Conservation (phyloP, 2,888 invertebrate species). For the Coelogynopora nodosa region DNA sequence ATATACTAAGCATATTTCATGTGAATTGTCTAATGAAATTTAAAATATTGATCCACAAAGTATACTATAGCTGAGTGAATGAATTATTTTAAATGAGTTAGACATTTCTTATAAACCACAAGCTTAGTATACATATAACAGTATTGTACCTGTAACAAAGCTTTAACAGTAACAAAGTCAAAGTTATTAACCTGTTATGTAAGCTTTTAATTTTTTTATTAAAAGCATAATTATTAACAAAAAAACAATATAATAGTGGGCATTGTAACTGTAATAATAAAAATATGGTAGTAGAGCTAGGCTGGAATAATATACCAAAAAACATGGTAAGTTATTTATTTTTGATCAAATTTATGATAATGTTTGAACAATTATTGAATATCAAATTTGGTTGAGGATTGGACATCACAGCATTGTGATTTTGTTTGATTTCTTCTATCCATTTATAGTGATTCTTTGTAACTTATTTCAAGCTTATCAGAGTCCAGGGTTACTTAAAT, state of each 20-base stretch:
- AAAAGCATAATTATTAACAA: slow-evolving; percentile 27
- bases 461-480: neutral
- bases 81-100: neutral
- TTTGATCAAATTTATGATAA: slow-evolving; percentile 25
- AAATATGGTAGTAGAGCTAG: slow-evolving; percentile 18
- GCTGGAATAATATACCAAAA: slow-evolving; percentile 18
- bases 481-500: neutral
- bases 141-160: slow-evolving; percentile 22
- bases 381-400: slow-evolving; percentile 20
- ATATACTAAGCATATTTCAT: neutral
- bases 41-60: slow-evolving; percentile 20
- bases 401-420: slow-evolving; percentile 10
- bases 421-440: slow-evolving; percentile 25
- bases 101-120: slow-evolving; percentile 4
- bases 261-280: slow-evolving; percentile 28
- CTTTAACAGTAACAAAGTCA: too few species aligned
- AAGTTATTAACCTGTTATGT: too few species aligned
- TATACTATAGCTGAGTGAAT: neutral
- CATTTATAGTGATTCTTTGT: neutral
- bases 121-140: slow-evolving; percentile 25
- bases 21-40: slow-evolving; percentile 31
- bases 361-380: slow-evolving; percentile 25
- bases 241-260: slow-evolving; percentile 18
- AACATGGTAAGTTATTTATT: slow-evolving; percentile 20
- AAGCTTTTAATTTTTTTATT: neutral